Percentiles rank a stretch among this genome's conserved stretches.
Evolutionary conservation across 2,113 vertebrate species (phyloP).

Genomic region (Ictidomys tridecemlineatus): DNA sequence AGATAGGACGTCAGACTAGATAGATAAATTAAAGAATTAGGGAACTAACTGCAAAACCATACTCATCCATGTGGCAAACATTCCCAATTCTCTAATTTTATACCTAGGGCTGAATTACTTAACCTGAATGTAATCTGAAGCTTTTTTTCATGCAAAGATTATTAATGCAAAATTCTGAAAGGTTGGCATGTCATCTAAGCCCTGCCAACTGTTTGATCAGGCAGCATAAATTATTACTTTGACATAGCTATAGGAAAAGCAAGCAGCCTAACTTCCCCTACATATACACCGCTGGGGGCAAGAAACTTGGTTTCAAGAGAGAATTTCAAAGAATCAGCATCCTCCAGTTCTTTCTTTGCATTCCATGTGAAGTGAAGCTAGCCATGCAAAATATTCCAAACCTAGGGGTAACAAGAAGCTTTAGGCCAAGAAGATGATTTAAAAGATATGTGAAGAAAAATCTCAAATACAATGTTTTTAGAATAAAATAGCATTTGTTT

Average conservation of each 20-base stretch:
- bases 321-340: conserved; percentile 57
- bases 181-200: background rate
- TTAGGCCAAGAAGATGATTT: background rate
- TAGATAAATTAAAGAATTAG: background rate
- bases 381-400: conserved; percentile 1
- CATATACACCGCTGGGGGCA: conserved; percentile 41
- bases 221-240: conserved; percentile 51
- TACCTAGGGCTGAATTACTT: conserved; percentile 15
- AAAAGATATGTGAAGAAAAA: conserved; percentile 58
- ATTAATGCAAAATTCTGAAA: conserved; percentile 47
- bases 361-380: background rate
- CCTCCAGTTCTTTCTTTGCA: background rate
- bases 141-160: conserved; percentile 65
- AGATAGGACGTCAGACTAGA: background rate
- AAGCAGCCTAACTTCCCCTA: conserved; percentile 5
- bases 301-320: conserved; percentile 56
- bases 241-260: conserved; percentile 30
- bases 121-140: conserved; percentile 33
- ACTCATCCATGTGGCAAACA: conserved; percentile 3
- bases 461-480: conserved; percentile 51
- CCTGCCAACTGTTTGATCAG: conserved; percentile 55
- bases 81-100: conserved; percentile 52
- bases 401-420: conserved; percentile 13
- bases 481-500: conserved; percentile 63
- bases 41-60: background rate